phyloP scores from a whole-genome alignment of 2,113 vertebrate genomes.

The Rhodinocichla rosea region DNA sequence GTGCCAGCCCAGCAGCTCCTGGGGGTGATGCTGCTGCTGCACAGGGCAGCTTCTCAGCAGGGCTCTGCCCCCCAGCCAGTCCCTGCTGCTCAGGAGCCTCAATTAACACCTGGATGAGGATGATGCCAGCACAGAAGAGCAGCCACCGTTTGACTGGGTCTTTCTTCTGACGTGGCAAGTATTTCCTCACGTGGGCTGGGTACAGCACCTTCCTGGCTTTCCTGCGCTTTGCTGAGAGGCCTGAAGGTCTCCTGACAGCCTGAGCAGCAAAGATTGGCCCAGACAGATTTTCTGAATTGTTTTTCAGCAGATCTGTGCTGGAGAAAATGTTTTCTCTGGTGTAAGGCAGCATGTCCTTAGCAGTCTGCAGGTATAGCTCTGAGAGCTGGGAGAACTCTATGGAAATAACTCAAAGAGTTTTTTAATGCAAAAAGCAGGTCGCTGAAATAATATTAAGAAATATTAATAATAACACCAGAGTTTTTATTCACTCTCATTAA shows the following conservation, averaged over 20 bases:
- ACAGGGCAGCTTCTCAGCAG: neutral
- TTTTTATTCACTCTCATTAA: neutral
- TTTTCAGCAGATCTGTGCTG: constrained; percentile 19
- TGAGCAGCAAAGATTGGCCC: neutral
- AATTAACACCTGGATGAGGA: constrained; percentile 5
- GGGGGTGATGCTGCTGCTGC: neutral
- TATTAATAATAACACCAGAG: neutral
- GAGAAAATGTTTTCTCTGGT: neutral
- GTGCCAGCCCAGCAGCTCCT: fast-evolving
- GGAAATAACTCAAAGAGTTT: neutral
- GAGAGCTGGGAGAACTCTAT: neutral
- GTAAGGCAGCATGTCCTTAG: neutral
- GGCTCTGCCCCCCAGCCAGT: neutral
- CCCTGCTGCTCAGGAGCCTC: neutral
- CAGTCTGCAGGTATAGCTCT: neutral
- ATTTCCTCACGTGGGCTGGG: constrained; percentile 37
- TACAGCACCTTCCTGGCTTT: constrained; percentile 56
- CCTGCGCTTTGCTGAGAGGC: neutral
- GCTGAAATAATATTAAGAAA: neutral
- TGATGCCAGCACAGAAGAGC: constrained; percentile 19
- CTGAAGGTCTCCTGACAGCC: neutral
- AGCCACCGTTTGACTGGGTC: constrained; percentile 44
- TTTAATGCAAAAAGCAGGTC: neutral
- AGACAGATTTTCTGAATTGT: neutral
- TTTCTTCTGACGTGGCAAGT: constrained; percentile 41